Percentiles rank a stretch among this genome's conserved stretches.
Conservation (phyloP, 2,888 invertebrate species). For the Danaus chrysippus region DNA sequence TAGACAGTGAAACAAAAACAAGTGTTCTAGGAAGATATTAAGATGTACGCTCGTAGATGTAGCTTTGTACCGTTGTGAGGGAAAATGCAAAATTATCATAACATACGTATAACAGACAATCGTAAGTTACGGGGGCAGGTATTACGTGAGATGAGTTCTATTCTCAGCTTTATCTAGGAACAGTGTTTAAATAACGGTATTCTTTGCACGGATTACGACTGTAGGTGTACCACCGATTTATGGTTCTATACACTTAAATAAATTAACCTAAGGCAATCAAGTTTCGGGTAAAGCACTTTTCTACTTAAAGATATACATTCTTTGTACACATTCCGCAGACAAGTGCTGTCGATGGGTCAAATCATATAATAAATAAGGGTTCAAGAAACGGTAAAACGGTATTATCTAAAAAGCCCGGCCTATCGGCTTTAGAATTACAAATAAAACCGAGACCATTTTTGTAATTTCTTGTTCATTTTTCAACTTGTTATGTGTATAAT, state of each 20-base stretch:
- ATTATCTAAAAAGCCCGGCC: too few species aligned
- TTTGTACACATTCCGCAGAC: too few species aligned
- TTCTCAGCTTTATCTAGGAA: not conserved
- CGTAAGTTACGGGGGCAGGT: slow-evolving; percentile 11
- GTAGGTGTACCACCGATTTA: not conserved
- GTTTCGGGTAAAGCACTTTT: too few species aligned
- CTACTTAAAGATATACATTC: too few species aligned
- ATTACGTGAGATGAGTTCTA: slow-evolving; percentile 10
- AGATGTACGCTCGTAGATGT: slow-evolving; percentile 24
- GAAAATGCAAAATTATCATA: slow-evolving; percentile 21
- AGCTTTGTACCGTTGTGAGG: slow-evolving; percentile 21
- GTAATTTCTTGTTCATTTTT: too few species aligned
- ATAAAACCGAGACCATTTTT: too few species aligned
- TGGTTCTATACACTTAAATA: not conserved
- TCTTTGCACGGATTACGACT: not conserved
- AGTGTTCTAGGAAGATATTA: slow-evolving; percentile 23
- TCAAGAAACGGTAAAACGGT: too few species aligned
- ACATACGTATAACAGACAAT: slow-evolving; percentile 4
- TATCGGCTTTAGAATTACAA: too few species aligned
- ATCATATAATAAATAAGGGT: too few species aligned
- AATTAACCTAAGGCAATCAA: too few species aligned
- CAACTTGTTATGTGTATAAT: too few species aligned
- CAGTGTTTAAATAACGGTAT: not conserved
- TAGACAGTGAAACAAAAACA: not conserved
- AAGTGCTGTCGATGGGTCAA: too few species aligned